Conservation (phyloP, 2,888 invertebrate genomes). For the Salpingus planirostris region DNA sequence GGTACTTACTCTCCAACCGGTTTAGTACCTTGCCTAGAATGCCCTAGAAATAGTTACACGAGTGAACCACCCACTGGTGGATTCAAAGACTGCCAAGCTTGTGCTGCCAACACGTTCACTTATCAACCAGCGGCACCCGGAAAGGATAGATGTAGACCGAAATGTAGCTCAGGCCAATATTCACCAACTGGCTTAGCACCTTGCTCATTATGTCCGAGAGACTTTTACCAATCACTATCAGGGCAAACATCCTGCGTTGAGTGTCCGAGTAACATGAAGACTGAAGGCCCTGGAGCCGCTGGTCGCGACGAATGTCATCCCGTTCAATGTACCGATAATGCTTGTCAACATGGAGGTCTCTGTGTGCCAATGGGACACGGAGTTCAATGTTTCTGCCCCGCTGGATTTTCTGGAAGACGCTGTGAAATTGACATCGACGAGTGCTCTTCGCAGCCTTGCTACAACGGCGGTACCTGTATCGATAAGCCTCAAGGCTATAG, state of each 20-base stretch:
- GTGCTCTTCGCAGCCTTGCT: slow-evolving; percentile 89
- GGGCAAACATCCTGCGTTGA: slow-evolving; percentile 83
- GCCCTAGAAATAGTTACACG: slow-evolving; percentile 85
- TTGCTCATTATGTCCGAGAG: slow-evolving; percentile 84
- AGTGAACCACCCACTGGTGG: slow-evolving; percentile 82
- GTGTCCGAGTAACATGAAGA: slow-evolving; percentile 86
- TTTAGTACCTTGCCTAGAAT: slow-evolving; percentile 86
- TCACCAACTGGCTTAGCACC: slow-evolving; percentile 90
- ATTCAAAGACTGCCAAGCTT: slow-evolving; percentile 88
- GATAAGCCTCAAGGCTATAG: slow-evolving; percentile 88
- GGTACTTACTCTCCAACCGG: slow-evolving; percentile 95
- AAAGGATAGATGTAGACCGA: slow-evolving; percentile 73
- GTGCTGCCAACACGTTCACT: slow-evolving; percentile 81
- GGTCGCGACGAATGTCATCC: slow-evolving; percentile 80
- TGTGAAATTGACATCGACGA: slow-evolving; percentile 95
- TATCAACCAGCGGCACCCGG: slow-evolving; percentile 86
- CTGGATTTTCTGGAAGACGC: slow-evolving; percentile 85
- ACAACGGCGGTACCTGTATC: slow-evolving; percentile 84
- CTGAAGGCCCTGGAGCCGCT: slow-evolving; percentile 68
- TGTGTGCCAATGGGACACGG: slow-evolving; percentile 83
- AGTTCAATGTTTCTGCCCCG: slow-evolving; percentile 87
- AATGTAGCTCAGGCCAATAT: slow-evolving; percentile 84
- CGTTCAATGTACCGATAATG: slow-evolving; percentile 77
- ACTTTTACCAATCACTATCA: slow-evolving; percentile 81
- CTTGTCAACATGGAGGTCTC: slow-evolving; percentile 85